Evolutionary conservation across 2,113 vertebrate genomes (phyloP).

Genomic region (Neolamprologus variostigma): DNA sequence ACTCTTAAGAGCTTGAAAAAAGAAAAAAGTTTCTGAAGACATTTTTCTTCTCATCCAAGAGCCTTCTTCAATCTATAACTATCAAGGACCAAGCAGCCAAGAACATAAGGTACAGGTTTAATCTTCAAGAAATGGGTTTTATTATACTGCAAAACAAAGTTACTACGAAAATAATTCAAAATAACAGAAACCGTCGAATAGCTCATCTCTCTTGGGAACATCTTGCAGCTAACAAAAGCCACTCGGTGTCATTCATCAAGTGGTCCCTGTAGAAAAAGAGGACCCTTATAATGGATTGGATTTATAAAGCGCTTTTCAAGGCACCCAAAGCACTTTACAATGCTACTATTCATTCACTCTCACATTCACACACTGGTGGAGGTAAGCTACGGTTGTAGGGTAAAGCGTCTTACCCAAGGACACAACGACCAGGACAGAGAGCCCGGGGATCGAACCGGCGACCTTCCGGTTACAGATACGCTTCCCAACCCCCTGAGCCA

Average conservation of each 20-base stretch:
- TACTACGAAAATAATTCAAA: neutral
- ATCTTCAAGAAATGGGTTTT: neutral
- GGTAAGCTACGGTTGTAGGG: too few species aligned
- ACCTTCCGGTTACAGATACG: too few species aligned
- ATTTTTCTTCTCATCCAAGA: neutral
- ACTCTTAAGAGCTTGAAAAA: neutral
- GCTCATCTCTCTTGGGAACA: neutral
- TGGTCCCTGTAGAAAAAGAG: neutral
- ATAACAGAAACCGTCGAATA: neutral
- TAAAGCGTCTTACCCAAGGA: too few species aligned
- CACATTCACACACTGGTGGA: too few species aligned
- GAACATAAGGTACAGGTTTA: neutral
- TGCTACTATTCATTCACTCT: too few species aligned
- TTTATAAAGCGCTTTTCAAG: too few species aligned
- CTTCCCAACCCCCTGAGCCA: too few species aligned
- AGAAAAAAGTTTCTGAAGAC: neutral
- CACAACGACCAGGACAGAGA: too few species aligned
- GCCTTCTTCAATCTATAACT: neutral
- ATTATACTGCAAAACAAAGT: neutral
- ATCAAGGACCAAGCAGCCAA: neutral
- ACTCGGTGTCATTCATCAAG: neutral
- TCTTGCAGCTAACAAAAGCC: fast-evolving
- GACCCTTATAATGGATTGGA: too few species aligned
- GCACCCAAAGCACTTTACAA: too few species aligned
- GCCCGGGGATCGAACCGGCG: too few species aligned